Percentiles rank a stretch among this genome's conserved stretches.
These are phyloP conservation scores for Endomychus coccineus DNA, from an alignment of 2,888 invertebrate genomes.

Conservation along the genomic window DNA sequence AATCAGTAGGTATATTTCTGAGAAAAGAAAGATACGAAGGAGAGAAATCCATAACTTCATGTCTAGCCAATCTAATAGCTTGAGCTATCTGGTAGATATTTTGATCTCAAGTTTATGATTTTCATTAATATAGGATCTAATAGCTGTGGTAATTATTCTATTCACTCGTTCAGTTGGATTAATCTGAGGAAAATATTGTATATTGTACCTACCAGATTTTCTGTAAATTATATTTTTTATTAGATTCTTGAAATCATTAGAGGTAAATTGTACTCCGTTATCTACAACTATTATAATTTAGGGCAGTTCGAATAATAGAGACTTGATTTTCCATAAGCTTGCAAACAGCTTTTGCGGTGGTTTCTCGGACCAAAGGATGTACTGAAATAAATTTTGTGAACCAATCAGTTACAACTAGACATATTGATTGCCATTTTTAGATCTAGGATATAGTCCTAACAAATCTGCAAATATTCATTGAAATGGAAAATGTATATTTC, in stretches of 20 bases:
- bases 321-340: slow-evolving; percentile 15
- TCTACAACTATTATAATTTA: slow-evolving; percentile 21
- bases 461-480: slow-evolving; percentile 7
- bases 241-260: slow-evolving; percentile 17
- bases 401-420: slow-evolving; percentile 11
- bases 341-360: background rate
- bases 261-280: slow-evolving; percentile 21
- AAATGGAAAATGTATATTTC: slow-evolving; percentile 6
- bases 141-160: slow-evolving; percentile 26
- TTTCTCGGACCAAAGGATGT: slow-evolving; percentile 10
- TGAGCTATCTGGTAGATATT: slow-evolving; percentile 22
- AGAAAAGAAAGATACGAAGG: slow-evolving; percentile 5
- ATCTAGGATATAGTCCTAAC: slow-evolving; percentile 8
- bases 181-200: slow-evolving; percentile 28
- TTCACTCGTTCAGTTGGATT: slow-evolving; percentile 32
- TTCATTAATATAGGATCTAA: slow-evolving; percentile 24
- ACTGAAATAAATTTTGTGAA: slow-evolving; percentile 11
- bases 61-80: slow-evolving; percentile 24
- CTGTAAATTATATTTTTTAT: slow-evolving; percentile 17
- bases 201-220: slow-evolving; percentile 19
- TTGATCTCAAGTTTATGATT: slow-evolving; percentile 24
- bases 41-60: slow-evolving; percentile 19
- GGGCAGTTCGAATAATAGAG: slow-evolving; percentile 19
- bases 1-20: slow-evolving; percentile 5
- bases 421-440: slow-evolving; percentile 7